A percentile compares a stretch with the other conserved stretches of the same genome.
These are phyloP conservation scores for Scaptomyza parva DNA, from an alignment of 2,888 invertebrate genomes.

Conservation along the genomic window DNA sequence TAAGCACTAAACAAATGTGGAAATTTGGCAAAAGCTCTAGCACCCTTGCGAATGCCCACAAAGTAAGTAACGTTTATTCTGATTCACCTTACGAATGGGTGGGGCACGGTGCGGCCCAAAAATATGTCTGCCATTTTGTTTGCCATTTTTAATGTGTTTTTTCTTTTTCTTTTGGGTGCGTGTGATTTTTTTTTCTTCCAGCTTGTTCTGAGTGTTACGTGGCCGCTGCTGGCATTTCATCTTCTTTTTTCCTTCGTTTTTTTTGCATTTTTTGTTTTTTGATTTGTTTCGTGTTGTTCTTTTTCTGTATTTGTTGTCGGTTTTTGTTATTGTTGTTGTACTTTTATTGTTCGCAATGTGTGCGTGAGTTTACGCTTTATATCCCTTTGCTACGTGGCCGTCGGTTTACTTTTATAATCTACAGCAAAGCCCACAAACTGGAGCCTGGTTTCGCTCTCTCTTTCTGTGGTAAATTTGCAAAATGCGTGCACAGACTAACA, in stretches of 20 bases:
- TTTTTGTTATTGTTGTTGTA: slow-evolving; percentile 19
- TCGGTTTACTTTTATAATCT: slow-evolving; percentile 73
- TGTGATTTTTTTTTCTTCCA: slow-evolving; percentile 44
- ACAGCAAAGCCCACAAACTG: slow-evolving; percentile 38
- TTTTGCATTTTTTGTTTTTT: slow-evolving; percentile 5
- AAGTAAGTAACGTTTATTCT: slow-evolving; percentile 50
- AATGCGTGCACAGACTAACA: slow-evolving; percentile 76
- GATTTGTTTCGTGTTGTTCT: slow-evolving; percentile 12
- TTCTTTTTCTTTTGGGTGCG: slow-evolving; percentile 30
- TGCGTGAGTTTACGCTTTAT: slow-evolving; percentile 77
- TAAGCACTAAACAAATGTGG: slow-evolving; percentile 75
- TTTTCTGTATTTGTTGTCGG: slow-evolving; percentile 4
- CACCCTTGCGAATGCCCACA: slow-evolving; percentile 29
- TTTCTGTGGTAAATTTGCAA: slow-evolving; percentile 79
- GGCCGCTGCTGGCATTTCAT: slow-evolving; percentile 44
- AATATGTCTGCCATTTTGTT: slow-evolving; percentile 81
- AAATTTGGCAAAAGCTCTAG: slow-evolving; percentile 28
- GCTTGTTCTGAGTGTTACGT: slow-evolving; percentile 55
- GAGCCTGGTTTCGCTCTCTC: slow-evolving; percentile 44
- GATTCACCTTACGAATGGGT: slow-evolving; percentile 61
- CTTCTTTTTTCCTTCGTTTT: not conserved
- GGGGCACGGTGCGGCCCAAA: too few species aligned
- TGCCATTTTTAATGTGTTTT: slow-evolving; percentile 79
- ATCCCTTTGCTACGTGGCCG: slow-evolving; percentile 70
- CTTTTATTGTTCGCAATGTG: slow-evolving; percentile 61